A percentile compares a stretch with the other conserved stretches of the same genome.
These are phyloP conservation scores for Ophion ellenae DNA, from an alignment of 2,888 invertebrate species.

Conservation along the genomic window DNA sequence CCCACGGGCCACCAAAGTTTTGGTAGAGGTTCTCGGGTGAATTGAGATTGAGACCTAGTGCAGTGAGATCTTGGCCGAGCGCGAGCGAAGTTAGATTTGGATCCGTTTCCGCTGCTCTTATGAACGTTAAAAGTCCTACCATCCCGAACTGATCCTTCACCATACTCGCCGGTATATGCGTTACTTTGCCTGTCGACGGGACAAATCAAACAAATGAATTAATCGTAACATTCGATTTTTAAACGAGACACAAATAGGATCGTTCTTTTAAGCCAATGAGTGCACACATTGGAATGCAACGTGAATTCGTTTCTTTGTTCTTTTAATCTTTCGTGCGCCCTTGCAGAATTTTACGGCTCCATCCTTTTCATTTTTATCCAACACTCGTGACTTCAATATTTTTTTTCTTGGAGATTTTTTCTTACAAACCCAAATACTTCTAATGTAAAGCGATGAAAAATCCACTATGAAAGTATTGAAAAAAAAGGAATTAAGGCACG, in stretches of 20 bases:
- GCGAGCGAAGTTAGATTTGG: conserved; percentile 98
- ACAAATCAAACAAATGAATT: conserved; percentile 27
- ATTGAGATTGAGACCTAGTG: conserved; percentile 98
- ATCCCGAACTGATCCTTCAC: conserved; percentile 99
- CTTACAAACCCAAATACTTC: neutral
- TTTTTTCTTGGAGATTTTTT: neutral
- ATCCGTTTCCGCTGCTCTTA: conserved; percentile 98
- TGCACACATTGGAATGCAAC: neutral
- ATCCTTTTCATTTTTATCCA: neutral
- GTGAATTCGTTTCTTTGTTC: neutral
- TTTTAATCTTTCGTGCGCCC: neutral
- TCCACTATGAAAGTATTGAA: too few relatives aligned
- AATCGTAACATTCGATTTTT: neutral
- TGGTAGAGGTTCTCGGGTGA: conserved; percentile 99
- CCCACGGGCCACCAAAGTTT: conserved; percentile 99
- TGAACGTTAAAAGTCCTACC: conserved; percentile 98
- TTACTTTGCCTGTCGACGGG: conserved; percentile 92
- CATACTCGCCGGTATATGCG: conserved; percentile 99
- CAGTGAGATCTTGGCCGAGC: conserved; percentile 98
- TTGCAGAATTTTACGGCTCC: neutral
- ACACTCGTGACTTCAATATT: neutral
- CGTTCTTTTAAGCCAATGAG: neutral
- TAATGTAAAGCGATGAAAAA: too few relatives aligned
- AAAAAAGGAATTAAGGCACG: too few relatives aligned
- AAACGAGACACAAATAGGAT: neutral